Base-by-base conservation (phyloP, 2,888 invertebrate genomes). In the Leistus spinibarbis region DNA sequence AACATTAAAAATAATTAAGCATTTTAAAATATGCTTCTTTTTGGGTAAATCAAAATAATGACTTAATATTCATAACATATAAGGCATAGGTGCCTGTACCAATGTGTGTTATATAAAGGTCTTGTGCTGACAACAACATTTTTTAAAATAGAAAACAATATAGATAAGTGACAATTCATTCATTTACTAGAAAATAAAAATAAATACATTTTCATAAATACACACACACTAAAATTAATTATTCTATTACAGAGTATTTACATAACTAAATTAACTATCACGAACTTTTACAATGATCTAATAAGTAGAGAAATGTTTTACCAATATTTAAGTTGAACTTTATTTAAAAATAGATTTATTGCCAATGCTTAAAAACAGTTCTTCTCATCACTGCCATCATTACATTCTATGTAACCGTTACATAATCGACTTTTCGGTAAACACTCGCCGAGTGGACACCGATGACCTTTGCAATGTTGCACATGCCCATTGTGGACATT, bases 381-480 rank as follows among this genome's bases (percentile, higher is more conserved):
- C 84, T 88, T 88, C 83, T 93, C 92, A 84, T 92, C 92, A 82
- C 92, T 92, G 54, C 92, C 92, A 82, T 93, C 92, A 54, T 91
- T 91, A 81, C 94, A 94, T 83, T 94, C 94, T 77, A 92, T 89
- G 81, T 91, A 92, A 9, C 93, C 93, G 82, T 94, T 93, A 83
- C 94, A 94, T 1, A 93, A 86, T 80, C 92, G 89, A 1, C 91
- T 90, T 66, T 89, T 88, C 0, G 92, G 91, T 54, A 93, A 85
- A 80, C 93, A 94, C 82, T 93, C 92, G 3, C 93, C 93, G 0
- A 94, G 86, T 0, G 92, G 92, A 83, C 94, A 94, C 63, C 94
- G 84, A 82, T 91, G 92, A 0, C 93, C 93, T 78, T 87, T 87
- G 81, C 93, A 93, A 80, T 57, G 83, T 17, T 77, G 54, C 4